Evolutionary conservation across 2,888 invertebrate genomes (phyloP).

Genomic region (Drosophila sordidapex): DNA sequence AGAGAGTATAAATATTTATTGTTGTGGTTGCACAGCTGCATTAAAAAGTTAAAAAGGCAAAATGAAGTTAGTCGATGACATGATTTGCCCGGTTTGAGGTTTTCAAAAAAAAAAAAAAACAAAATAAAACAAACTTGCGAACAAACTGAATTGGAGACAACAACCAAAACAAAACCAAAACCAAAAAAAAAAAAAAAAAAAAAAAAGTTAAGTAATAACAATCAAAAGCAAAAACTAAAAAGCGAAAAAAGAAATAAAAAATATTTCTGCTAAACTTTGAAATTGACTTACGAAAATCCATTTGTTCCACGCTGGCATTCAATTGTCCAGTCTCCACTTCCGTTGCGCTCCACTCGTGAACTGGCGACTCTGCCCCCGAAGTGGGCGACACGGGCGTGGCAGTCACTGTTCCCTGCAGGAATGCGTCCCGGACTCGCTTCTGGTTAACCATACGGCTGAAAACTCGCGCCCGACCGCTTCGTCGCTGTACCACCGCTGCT

Average conservation of each 20-base stretch:
- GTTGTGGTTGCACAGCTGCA: not conserved
- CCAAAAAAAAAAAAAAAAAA: constrained; percentile 44
- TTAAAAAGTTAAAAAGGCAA: constrained; percentile 11
- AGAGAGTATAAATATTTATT: not conserved
- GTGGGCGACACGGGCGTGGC: constrained; percentile 40
- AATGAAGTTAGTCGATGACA: constrained; percentile 35
- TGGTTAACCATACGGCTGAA: constrained; percentile 82
- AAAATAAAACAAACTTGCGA: constrained; percentile 28
- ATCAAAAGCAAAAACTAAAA: constrained; percentile 40
- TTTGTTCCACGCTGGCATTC: constrained; percentile 75
- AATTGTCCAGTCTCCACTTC: constrained; percentile 68
- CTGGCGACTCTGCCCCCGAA: constrained; percentile 29
- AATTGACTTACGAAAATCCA: constrained; percentile 83
- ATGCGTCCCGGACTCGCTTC: constrained; percentile 75
- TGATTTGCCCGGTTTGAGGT: constrained; percentile 16
- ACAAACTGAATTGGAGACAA: constrained; percentile 67
- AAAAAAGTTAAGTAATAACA: constrained; percentile 31
- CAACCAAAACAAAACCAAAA: constrained; percentile 35
- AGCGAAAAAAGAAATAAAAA: constrained; percentile 17
- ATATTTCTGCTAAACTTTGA: constrained; percentile 35
- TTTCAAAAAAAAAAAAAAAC: constrained; percentile 1
- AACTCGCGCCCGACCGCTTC: constrained; percentile 76
- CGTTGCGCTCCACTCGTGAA: constrained; percentile 36
- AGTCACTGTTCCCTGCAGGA: constrained; percentile 42
- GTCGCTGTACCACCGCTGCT: constrained; percentile 6